Base-by-base conservation (phyloP, 2,113 vertebrate genomes). In the Rhipidura dahli region DNA sequence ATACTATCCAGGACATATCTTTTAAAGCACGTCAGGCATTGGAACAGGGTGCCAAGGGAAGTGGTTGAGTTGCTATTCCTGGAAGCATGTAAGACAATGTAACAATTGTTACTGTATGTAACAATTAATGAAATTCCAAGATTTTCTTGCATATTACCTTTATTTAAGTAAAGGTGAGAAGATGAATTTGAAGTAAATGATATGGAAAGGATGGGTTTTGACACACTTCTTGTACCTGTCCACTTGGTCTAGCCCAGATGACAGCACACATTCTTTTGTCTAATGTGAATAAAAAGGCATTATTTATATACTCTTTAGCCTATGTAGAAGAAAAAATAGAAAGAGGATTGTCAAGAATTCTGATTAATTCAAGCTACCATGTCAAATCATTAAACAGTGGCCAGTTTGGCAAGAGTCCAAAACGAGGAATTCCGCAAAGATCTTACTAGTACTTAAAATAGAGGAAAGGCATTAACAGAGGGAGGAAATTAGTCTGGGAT, bases 391-490 rank as follows among this genome's bases (percentile, higher is more conserved):
- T 91, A 93, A 93, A 95, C 66, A 90, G 94, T 94, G 86, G 70
- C 26, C 63, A 79, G 54, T 86, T 90, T 97, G 93, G 89, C 93
- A 87, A 83, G 18, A 10, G 33, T 95, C 90, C 95, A 94, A 92
- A 96, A 13, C 11, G 76, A 80, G 72, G 76, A 84, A 87, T 87
- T 83, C 57, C 93, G 75, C 53, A 45, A 82, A 92, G 57, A 94
- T 96, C 95, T 96, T 87, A 89, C 53, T 45, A 66, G 57, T 83
- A 53, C 42, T 76, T 92, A 93, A 76, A 84, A 76, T 85, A 65
- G 53, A 84, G 63, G 54, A 93, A 77, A 87, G 54, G 57, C 42
- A 70, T 83, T 94, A 95, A 93, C 16, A 66, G 63, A 87, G 50
- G 69, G 64, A 87, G 33, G 40, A 90, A 94, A 96, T 89, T 87